Conservation (phyloP, 2,113 vertebrate genomes). For the Rutilus rutilus region DNA sequence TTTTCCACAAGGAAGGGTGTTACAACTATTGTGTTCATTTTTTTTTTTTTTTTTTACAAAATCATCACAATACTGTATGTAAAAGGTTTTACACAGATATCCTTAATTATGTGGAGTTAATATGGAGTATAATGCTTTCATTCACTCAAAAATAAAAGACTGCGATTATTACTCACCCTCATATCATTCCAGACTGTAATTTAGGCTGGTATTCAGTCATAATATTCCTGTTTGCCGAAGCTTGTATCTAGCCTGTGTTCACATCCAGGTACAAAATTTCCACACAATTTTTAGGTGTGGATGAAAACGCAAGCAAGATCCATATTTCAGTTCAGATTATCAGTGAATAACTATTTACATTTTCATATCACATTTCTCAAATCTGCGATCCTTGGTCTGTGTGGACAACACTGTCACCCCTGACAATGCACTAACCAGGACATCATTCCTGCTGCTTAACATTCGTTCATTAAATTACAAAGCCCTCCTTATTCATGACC, state of each 20-base stretch:
- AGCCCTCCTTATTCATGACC: no score
- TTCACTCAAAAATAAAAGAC: not conserved
- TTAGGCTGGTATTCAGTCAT: not conserved
- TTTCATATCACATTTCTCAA: no score
- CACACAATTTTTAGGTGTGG: not conserved
- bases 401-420: no score
- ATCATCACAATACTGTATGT: conserved; percentile 17
- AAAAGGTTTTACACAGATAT: not conserved
- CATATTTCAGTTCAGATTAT: not conserved
- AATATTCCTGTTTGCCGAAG: not conserved
- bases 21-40: not conserved
- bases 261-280: not conserved
- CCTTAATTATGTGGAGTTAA: not conserved
- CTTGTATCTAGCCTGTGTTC: no score
- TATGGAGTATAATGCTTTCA: not conserved
- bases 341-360: not conserved
- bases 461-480: no score
- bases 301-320: not conserved
- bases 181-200: not conserved
- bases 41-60: not conserved
- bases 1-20: not conserved
- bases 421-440: no score
- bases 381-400: no score
- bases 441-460: no score
- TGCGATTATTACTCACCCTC: not conserved